Base-by-base conservation (phyloP, 2,888 invertebrate species). In the Mythimna vitellina region DNA sequence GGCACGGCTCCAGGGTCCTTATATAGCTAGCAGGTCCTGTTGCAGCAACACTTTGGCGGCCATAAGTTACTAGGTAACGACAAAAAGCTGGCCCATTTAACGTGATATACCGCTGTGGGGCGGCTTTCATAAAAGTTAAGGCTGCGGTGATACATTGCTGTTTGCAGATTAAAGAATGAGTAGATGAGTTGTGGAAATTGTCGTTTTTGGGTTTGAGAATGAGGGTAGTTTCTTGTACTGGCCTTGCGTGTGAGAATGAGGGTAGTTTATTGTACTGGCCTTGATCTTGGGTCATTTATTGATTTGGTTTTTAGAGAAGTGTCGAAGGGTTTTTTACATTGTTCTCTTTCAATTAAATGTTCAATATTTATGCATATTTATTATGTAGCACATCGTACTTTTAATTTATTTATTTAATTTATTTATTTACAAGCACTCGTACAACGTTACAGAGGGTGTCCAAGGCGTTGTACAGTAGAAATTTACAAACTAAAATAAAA, bases 1-100 rank as follows among this genome's bases (percentile, higher is more conserved):
- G 80, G 80, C 80, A 64, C 22, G 3, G 1, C 25, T 74, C 78
- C 72, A 81, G 65, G 67, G 67, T 73, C 78, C 78, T 83, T 73
- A 78, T 63, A 73, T 57, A 70, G 64, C 73, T 66, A 75, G 65
- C 66, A 80, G 80, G 58, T 82, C 82, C 80, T 84, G 82, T 85
- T 82, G 84, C 72, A 82, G 81, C 80, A 81, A 82, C 82, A 87
- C 81, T 83, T 81, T 65, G 58, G 65, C 68, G 69, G 91, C 92
- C 89, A 92, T 93, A 93, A 93, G 90, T 94, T 91, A 93, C 92
- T 92, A 93, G 93, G 93, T 93, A 91, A 91, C 91, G 92, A 93
- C 93, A 93, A 93, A 93, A 93, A 92, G 92, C 91, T 91, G 89
- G 87, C 88, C 92, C 94, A 93, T 94, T 94, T 93, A 93, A 93